A percentile compares a stretch with the other conserved stretches of the same genome.
phyloP scores from a whole-genome alignment of 2,797 vertebrate species.

The Premnoplex brunnescens region DNA sequence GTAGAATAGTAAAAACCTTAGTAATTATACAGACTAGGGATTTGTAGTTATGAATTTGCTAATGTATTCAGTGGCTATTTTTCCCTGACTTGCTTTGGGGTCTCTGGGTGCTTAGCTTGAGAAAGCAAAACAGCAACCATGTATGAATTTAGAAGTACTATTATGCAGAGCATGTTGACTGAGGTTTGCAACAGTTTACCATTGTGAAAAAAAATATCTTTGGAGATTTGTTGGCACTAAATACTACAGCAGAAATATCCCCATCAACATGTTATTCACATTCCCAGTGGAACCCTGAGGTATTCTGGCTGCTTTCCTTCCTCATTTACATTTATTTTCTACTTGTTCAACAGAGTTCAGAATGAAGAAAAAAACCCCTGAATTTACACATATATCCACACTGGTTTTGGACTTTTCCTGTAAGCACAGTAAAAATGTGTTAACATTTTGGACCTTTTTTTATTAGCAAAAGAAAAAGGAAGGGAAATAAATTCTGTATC shows the following conservation, averaged over 20 bases:
- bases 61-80: neutral
- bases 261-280: neutral
- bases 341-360: conserved; percentile 19
- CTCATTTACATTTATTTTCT: conserved; percentile 42
- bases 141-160: neutral
- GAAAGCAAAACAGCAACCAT: neutral
- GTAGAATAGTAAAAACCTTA: conserved; percentile 6
- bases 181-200: conserved; percentile 18
- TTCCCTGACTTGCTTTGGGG: neutral
- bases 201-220: neutral
- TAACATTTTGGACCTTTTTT: neutral
- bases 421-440: neutral
- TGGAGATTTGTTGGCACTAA: conserved; percentile 30
- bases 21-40: neutral
- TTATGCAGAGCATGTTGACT: neutral
- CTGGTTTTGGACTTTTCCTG: neutral
- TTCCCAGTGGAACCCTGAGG: neutral
- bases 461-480: neutral
- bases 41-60: neutral
- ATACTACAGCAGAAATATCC: conserved; percentile 24
- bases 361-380: neutral
- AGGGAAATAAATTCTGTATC: neutral
- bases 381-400: neutral
- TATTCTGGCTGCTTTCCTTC: conserved; percentile 11
- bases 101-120: neutral